A percentile compares a stretch with the other conserved stretches of the same genome.
Evolutionary conservation across 92 coral and sea anemone species (phyloP).

Genomic region (Phenganax subtilis): DNA sequence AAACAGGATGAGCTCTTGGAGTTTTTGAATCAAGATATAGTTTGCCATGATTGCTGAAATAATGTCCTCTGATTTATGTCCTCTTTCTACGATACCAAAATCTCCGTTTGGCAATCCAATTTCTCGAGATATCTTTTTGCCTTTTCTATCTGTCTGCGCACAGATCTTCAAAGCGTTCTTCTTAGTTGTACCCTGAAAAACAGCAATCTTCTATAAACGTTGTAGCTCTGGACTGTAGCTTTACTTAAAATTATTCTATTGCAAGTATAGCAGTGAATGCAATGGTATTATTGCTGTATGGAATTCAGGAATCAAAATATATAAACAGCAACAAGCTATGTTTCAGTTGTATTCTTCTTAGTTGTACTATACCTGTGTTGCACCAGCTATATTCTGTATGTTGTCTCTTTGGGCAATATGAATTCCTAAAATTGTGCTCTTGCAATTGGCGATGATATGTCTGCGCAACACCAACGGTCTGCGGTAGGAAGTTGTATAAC

Average conservation of each 20-base stretch:
- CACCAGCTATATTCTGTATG: neutral
- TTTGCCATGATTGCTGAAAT: neutral
- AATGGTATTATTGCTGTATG: neutral
- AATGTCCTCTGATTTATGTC: neutral
- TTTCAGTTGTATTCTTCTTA: neutral
- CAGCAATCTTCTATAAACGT: too few relatives aligned
- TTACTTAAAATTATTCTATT: neutral
- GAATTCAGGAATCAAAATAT: neutral
- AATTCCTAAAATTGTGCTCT: too few relatives aligned
- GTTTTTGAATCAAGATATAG: neutral
- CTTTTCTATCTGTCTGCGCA: too few relatives aligned
- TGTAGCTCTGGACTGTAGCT: neutral
- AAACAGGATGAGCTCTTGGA: slow-evolving; percentile 2
- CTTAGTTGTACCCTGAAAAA: too few relatives aligned
- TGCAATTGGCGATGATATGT: too few relatives aligned
- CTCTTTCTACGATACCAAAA: neutral
- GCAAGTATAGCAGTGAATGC: neutral
- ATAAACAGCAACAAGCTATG: neutral
- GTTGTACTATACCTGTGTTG: neutral
- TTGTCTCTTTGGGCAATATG: too few relatives aligned
- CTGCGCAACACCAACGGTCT: too few relatives aligned
- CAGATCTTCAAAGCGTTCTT: too few relatives aligned
- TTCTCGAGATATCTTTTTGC: neutral
- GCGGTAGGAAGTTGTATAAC: too few relatives aligned
- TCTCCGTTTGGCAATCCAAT: neutral